Evolutionary conservation across 2,888 invertebrate genomes (phyloP), one percentile per base, ranked within the genome.

Genomic region (Hydrotaea cyrtoneurina): DNA sequence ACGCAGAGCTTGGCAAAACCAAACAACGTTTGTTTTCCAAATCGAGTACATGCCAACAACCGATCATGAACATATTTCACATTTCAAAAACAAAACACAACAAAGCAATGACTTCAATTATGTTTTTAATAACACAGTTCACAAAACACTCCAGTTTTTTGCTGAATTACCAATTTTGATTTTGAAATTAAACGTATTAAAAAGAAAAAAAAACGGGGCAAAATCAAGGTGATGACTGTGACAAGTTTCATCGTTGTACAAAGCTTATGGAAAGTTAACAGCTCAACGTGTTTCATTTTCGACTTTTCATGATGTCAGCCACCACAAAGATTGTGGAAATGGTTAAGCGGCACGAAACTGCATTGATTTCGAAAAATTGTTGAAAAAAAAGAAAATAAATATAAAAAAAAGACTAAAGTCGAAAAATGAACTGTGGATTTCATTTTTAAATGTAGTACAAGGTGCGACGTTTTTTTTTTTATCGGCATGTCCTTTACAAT

Each of bases 141-240:
- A 78, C 31, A 19, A 43, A 74, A 62, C 15, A n/a, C n/a, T n/a
- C n/a, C 23, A 64, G 69, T 17, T 73, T 69, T 74, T 69, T 17
- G 83, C 69, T 74, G 66, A 80, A 76, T 80, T 78, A 69, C 69
- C 46, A 7, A 23, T 36, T 36, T 69, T 50, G 69, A 59, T 23
- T 59, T 59, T 59, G 11, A 59, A 55, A 2, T 55, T n/a, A n/a
- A 50, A 50, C n/a, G 50, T 43, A 50, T 11, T 7, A 26, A 26
- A 59, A 53, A n/a, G n/a, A n/a, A 74, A 79, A 59, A 77, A 64
- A 81, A 21, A 36, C 19, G 15, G 21, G 15, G 15, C 23, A 23
- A 57, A 71, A 80, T 80, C 83, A 75, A 84, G 83, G 83, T 84
- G 78, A 80, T 80, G 75, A 80, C 80, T 80, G 19, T 75, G 80